Conservation (phyloP, 2,797 vertebrate species). For the Rhadinocentrus ornatus region DNA sequence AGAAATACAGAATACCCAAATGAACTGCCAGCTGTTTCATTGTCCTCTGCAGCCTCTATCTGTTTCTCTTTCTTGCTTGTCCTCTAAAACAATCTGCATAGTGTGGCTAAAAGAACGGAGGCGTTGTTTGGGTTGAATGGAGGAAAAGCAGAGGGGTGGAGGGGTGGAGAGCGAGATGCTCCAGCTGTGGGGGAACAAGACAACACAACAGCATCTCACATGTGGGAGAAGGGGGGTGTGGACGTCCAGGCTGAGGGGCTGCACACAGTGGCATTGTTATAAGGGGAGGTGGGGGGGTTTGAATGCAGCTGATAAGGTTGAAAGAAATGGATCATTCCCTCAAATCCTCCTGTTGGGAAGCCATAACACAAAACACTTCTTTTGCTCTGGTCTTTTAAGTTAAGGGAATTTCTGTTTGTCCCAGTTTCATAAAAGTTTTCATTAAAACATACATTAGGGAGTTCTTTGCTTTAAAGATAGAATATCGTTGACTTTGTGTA, state of each 20-base stretch:
- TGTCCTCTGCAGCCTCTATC: slow-evolving; percentile 79
- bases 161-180: slow-evolving; percentile 79
- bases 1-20: slow-evolving; percentile 76
- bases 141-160: slow-evolving; percentile 77
- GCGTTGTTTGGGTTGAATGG: slow-evolving; percentile 84
- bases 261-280: slow-evolving; percentile 85
- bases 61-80: slow-evolving; percentile 81
- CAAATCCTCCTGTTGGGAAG: slow-evolving; percentile 68
- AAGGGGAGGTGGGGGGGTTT: slow-evolving; percentile 62
- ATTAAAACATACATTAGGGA: slow-evolving; percentile 7
- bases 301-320: slow-evolving; percentile 80
- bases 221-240: slow-evolving; percentile 61
- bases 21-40: slow-evolving; percentile 88
- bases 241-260: slow-evolving; percentile 63
- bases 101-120: slow-evolving; percentile 82
- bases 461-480: slow-evolving; percentile 5
- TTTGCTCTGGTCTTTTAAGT: slow-evolving; percentile 35
- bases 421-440: slow-evolving; percentile 9
- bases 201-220: slow-evolving; percentile 87
- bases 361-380: slow-evolving; percentile 68
- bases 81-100: slow-evolving; percentile 85
- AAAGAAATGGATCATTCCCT: slow-evolving; percentile 83
- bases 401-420: slow-evolving; percentile 22
- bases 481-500: slow-evolving; percentile 1
- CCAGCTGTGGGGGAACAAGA: slow-evolving; percentile 86